Evolutionary conservation across 2,113 vertebrate species (phyloP), one percentile per base, ranked within the genome.

Genomic region (Tachysurus fulvidraco): DNA sequence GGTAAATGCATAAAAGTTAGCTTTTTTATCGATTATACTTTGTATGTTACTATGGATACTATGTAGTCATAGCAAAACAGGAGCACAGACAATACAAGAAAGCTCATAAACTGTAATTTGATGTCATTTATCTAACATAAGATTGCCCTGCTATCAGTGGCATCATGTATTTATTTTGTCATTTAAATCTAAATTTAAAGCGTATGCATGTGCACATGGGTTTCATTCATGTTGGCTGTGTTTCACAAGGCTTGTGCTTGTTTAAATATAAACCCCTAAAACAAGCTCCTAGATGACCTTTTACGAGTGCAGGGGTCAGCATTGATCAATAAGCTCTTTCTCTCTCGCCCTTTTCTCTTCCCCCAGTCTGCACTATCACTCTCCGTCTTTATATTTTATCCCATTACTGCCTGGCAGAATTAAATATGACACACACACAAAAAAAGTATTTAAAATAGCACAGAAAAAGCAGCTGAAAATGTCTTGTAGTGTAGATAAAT

Each of bases 211-310:
- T 60, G 69, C 44, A 41, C 57, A 23, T 30, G 30, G 78, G 59
- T 80, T 83, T 83, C 30, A 74, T 82, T 82, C 41, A 50, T 64
- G 8, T 44, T 28, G 44, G 10, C 90, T 91, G 92, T 84, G 87
- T 90, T 92, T 91, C 19, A 71, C 28, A 91, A 88, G 30, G 41
- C 82, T 90, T 90, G 83, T 88, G 90, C 89, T 90, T 93, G 93
- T 93, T 94, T 94, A 93, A 95, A 94, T 93, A 94, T 93, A 94
- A 93, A 94, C 89, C 91, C 88, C 88, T 92, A 91, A 95, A 95
- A 95, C 88, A 91, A 81, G 92, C 91, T 94, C 84, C 92, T 92
- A 89, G 86, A 86, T 94, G 94, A 95, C 95, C 95, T 94, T 81
- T 89, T 92, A 92, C 92, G 91, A 93, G 94, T 91, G 93, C 93